These are phyloP conservation scores for Puntigrus tetrazona DNA, from an alignment of 2,113 vertebrate species.

Conservation along the genomic window DNA sequence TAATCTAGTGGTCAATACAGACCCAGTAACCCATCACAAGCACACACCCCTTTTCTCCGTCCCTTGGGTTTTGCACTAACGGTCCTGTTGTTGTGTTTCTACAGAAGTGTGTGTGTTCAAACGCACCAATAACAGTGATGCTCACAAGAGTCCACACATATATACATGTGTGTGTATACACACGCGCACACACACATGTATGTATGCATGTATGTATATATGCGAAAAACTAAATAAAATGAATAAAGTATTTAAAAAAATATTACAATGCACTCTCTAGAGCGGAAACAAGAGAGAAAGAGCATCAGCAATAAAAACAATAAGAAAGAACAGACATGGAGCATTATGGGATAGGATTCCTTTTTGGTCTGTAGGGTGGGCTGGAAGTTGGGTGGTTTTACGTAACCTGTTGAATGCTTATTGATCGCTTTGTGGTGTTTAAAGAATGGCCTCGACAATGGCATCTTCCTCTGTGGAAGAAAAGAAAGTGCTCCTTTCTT, in stretches of 20 bases:
- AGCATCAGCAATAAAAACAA: slow-evolving; percentile 60
- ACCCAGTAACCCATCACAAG: neutral
- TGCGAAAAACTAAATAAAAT: too few species aligned
- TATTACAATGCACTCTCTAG: neutral
- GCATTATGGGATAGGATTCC: slow-evolving; percentile 31
- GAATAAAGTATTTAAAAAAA: neutral
- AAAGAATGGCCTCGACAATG: slow-evolving; percentile 43
- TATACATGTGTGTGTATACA: too few species aligned
- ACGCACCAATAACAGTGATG: slow-evolving; percentile 62
- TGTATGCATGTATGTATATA: too few species aligned
- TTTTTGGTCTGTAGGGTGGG: neutral
- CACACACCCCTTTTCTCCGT: slow-evolving; percentile 8
- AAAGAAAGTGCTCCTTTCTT: slow-evolving; percentile 47
- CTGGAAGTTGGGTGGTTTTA: slow-evolving; percentile 39
- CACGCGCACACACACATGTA: too few species aligned
- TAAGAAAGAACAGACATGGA: neutral
- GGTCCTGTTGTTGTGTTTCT: slow-evolving; percentile 61
- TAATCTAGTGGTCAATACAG: neutral
- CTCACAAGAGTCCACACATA: slow-evolving; percentile 1
- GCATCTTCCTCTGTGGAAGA: slow-evolving; percentile 35
- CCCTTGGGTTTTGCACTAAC: slow-evolving; percentile 53
- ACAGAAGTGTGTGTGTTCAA: slow-evolving; percentile 64
- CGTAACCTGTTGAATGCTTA: slow-evolving; percentile 56
- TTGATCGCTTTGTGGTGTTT: slow-evolving; percentile 51
- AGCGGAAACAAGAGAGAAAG: slow-evolving; percentile 3